Conservation (phyloP, 1,140 invertebrate species). For the Xylocopa sonorina region DNA sequence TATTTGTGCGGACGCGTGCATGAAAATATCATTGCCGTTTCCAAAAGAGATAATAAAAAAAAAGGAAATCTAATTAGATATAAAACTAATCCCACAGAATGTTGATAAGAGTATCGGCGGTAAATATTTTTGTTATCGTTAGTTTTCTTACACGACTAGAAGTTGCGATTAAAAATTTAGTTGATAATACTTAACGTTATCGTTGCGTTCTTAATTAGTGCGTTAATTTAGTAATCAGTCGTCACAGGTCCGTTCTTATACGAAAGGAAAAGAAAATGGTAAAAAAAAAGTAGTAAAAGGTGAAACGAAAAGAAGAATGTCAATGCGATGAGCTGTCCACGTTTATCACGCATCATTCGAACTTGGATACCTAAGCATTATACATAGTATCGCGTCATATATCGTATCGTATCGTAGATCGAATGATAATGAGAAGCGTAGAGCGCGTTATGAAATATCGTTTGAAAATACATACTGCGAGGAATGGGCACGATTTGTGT, state of each 20-base stretch:
- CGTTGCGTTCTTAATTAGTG: constrained; percentile 25
- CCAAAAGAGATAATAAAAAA: background rate
- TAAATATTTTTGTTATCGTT: constrained; percentile 2
- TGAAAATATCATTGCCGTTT: background rate
- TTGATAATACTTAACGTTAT: constrained; percentile 28
- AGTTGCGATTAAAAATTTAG: constrained; percentile 46
- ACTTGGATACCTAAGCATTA: background rate
- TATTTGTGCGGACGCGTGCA: constrained; percentile 4
- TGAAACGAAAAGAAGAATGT: background rate
- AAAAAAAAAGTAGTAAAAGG: background rate
- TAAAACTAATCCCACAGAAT: background rate
- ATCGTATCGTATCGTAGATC: constrained; percentile 7
- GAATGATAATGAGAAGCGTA: background rate
- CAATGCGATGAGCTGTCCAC: background rate
- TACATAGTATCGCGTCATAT: background rate
- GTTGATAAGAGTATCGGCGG: background rate
- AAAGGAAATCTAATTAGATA: background rate
- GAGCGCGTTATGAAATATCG: background rate
- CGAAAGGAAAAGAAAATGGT: background rate
- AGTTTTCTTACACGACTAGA: constrained; percentile 49
- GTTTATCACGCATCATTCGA: background rate
- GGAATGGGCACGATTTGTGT: constrained; percentile 10
- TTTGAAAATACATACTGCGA: background rate
- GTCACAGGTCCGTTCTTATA: background rate
- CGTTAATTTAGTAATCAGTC: constrained; percentile 28